Evolutionary conservation across 2,113 vertebrate species (phyloP).

Genomic region (Gyps fulvus): DNA sequence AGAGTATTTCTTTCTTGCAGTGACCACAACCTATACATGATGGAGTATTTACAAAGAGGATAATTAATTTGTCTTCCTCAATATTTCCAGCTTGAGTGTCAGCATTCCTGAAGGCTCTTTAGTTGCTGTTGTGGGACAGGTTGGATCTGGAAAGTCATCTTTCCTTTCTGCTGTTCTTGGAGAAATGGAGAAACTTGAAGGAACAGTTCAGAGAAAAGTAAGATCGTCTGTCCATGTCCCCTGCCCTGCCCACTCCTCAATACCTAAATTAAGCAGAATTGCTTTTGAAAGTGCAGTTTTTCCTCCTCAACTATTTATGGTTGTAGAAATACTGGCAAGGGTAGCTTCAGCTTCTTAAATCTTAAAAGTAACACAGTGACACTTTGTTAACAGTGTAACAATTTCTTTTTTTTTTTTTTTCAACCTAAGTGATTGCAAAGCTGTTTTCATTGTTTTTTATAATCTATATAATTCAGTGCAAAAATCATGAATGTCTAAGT

Average conservation of each 20-base stretch:
- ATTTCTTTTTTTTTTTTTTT: not conserved
- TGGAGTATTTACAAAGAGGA: not conserved
- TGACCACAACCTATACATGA: not conserved
- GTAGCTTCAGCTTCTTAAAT: not conserved
- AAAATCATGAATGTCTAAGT: not conserved
- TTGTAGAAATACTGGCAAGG: not conserved
- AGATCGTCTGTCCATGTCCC: not conserved
- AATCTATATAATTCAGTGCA: not conserved
- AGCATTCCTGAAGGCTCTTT: slow-evolving; percentile 66
- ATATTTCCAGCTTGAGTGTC: slow-evolving; percentile 62
- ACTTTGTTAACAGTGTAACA: not conserved
- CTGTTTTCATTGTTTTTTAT: not conserved
- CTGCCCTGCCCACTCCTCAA: not conserved
- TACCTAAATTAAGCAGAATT: not conserved
- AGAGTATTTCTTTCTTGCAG: not conserved
- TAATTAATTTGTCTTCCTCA: not conserved
- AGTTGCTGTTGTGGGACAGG: slow-evolving; percentile 73
- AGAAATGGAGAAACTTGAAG: slow-evolving; percentile 75
- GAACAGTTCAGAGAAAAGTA: slow-evolving; percentile 69
- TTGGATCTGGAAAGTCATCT: slow-evolving; percentile 78
- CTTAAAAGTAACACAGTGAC: not conserved
- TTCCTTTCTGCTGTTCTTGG: slow-evolving; percentile 77
- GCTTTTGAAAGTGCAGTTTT: not conserved
- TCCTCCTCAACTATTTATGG: not conserved
- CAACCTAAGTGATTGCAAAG: not conserved